Evolutionary conservation across 2,797 vertebrate species (phyloP), one percentile per base, ranked within the genome.

Genomic region (Sebastolobus altivelis): DNA sequence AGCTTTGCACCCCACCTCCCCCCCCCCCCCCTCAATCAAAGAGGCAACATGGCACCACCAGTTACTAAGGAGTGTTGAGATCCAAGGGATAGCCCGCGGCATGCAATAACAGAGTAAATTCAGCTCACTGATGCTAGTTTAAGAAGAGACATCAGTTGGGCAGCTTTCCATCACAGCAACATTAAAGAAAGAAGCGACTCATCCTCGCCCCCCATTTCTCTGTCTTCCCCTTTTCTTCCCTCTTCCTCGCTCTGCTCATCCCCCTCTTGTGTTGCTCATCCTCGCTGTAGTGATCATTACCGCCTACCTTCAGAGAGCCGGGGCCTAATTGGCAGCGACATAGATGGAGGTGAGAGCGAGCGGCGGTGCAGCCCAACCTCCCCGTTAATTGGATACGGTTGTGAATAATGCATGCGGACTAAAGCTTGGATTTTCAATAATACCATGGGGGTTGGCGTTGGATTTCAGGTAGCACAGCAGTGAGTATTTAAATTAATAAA

Each of bases 351-450:
- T 79, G 79, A 84, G 86, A 77, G 77, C n/a, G 46, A 88, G 46
- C 58, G 52, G 72, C 79, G 46, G 31, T 11, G 69, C 65, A 66
- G 79, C 79, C 86, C 82, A 89, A 78, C 84, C 87, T 84, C 66
- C 62, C 65, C 81, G 80, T 93, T 95, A 94, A 96, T 95, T 96
- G 92, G 92, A 94, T 88, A 83, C 55, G 54, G 88, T 54, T 84
- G 92, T 96, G 94, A 95, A 96, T 95, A 96, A 95, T 96, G 89
- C 83, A 96, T 93, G 91, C 18, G 3, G 87, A 85, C 87, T 91
- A 93, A 94, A 91, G 92, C 94, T 83, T 80, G 88, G 86, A 85
- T 94, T 95, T 94, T 94, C 92, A 94, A 92, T 92, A 92, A 95
- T 93, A 81, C 74, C 84, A 68, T 59, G 58, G 77, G 54, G 77